phyloP scores from a whole-genome alignment of 1,140 invertebrate genomes.

The Chelonus insularis region DNA sequence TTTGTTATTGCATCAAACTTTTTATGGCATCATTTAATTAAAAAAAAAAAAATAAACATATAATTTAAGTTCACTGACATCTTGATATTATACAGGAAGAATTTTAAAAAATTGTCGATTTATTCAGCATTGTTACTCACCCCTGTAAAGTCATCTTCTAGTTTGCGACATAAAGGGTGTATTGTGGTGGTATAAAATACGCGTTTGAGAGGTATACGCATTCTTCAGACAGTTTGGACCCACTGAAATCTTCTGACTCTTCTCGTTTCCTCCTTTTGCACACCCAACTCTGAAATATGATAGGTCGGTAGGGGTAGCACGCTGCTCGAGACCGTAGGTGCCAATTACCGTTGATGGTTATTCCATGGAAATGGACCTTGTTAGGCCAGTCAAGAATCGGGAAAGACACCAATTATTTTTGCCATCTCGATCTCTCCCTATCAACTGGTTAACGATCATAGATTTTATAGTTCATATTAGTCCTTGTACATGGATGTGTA shows the following conservation, averaged over 20 bases:
- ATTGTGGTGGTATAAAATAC: conserved; percentile 45
- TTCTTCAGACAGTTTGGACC: conserved; percentile 21
- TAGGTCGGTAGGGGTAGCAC: conserved; percentile 35
- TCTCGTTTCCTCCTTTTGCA: conserved; percentile 19
- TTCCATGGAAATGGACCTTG: conserved; percentile 61
- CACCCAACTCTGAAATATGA: conserved; percentile 56
- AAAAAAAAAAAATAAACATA: too few species aligned
- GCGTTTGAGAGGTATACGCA: conserved; percentile 44
- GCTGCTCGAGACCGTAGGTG: conserved; percentile 39
- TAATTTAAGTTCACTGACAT: too few species aligned
- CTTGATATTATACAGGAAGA: too few species aligned
- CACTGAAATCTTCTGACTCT: conserved; percentile 4
- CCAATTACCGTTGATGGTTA: conserved; percentile 61
- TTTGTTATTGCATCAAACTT: too few species aligned
- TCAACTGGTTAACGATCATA: conserved; percentile 12
- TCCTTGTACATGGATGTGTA: too few species aligned
- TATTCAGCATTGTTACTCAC: conserved; percentile 52
- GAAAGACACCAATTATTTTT: conserved; percentile 58
- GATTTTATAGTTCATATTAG: too few species aligned
- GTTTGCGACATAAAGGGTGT: conserved; percentile 19
- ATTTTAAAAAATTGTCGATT: conserved; percentile 53
- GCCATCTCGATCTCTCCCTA: conserved; percentile 44
- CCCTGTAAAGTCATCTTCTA: conserved; percentile 20
- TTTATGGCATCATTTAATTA: too few species aligned
- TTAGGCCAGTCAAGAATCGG: conserved; percentile 53